These are phyloP conservation scores for Hephaestus fuliginosus DNA, from an alignment of 2,797 vertebrate species.

Conservation along the genomic window DNA sequence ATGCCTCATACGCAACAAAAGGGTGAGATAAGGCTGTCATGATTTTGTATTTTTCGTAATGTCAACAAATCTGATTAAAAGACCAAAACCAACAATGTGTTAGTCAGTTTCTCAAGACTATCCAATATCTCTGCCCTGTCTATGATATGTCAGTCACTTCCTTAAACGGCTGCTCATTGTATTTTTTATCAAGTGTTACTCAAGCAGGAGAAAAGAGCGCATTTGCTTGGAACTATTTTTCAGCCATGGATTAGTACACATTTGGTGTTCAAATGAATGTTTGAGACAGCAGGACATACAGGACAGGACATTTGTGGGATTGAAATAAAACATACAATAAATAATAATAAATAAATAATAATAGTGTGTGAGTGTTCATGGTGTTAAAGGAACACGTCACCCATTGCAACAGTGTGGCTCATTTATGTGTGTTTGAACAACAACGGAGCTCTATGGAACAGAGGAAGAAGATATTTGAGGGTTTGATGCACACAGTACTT, in stretches of 20 bases:
- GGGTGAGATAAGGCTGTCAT: not conserved
- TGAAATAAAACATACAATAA: too few relatives aligned
- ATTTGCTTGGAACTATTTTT: slow-evolving; percentile 4
- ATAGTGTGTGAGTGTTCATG: not conserved
- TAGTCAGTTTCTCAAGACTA: too few relatives aligned
- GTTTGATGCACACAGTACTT: not conserved
- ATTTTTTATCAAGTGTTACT: not conserved
- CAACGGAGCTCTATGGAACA: not conserved
- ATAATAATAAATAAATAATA: not conserved
- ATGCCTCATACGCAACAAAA: not conserved
- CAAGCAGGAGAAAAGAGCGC: not conserved
- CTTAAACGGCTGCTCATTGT: not conserved
- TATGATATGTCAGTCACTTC: not conserved
- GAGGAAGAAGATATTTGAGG: not conserved
- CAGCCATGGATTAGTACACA: not conserved
- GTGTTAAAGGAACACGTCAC: not conserved
- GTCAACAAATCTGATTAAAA: not conserved
- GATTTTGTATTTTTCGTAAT: not conserved
- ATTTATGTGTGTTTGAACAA: not conserved
- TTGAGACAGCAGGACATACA: not conserved
- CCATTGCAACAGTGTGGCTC: not conserved
- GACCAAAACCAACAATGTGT: not conserved
- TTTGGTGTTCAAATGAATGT: not conserved
- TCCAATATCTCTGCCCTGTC: not conserved
- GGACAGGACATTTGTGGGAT: not conserved